These are phyloP conservation scores for Zosterops pallidus DNA, from an alignment of 2,113 vertebrate genomes.

Conservation along the genomic window DNA sequence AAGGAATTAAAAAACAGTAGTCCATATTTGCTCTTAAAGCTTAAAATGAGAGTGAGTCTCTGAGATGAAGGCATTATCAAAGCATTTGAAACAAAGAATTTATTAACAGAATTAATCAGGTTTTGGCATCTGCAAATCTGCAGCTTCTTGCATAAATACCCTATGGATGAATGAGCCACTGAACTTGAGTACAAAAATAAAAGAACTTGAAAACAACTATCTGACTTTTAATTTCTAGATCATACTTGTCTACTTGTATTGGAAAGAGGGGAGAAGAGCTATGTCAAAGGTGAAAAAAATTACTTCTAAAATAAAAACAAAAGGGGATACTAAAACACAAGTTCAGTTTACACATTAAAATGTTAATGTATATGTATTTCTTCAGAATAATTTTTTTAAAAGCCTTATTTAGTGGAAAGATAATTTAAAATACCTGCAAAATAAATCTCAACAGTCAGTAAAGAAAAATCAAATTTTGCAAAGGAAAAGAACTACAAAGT, in stretches of 20 bases:
- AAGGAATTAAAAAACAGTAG: not conserved
- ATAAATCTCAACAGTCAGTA: not conserved
- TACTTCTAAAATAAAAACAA: not conserved
- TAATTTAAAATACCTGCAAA: not conserved
- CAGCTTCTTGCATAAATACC: not conserved
- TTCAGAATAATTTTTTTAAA: not conserved
- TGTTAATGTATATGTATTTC: not conserved
- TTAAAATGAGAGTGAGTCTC: not conserved
- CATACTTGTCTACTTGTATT: not conserved
- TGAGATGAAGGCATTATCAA: not conserved
- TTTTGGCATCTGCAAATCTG: not conserved
- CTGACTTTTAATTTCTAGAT: not conserved
- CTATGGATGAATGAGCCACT: not conserved
- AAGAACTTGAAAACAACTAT: not conserved
- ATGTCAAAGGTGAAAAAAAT: not conserved
- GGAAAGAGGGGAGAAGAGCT: not conserved
- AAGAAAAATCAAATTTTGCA: not conserved
- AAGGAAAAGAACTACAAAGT: not conserved
- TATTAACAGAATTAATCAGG: not conserved
- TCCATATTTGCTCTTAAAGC: not conserved
- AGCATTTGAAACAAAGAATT: not conserved
- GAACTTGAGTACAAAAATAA: not conserved
- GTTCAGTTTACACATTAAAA: not conserved
- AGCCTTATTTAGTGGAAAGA: not conserved
- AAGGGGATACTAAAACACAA: not conserved